These are phyloP conservation scores for Rhea americana DNA, from an alignment of 2,113 vertebrate genomes.

Conservation along the genomic window DNA sequence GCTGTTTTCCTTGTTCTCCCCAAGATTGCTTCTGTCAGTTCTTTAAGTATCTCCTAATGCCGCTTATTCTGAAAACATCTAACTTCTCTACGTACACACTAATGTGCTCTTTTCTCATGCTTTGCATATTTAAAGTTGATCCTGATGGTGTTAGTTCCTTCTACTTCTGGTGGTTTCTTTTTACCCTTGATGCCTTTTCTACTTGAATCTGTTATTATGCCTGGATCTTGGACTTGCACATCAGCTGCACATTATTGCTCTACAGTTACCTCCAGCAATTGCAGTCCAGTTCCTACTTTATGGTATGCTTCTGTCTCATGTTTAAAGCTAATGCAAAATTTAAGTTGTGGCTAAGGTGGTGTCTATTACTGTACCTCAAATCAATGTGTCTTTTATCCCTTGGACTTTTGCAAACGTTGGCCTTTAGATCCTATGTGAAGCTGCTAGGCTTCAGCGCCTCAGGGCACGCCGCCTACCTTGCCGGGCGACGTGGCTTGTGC, in stretches of 20 bases:
- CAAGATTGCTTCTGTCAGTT: background rate
- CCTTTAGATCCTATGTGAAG: background rate
- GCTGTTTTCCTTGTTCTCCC: background rate
- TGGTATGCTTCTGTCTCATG: background rate
- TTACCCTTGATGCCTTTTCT: background rate
- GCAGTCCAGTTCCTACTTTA: background rate
- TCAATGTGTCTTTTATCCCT: background rate
- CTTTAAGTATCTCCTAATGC: background rate
- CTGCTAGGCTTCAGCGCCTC: background rate
- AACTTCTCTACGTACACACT: background rate
- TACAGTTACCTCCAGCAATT: background rate
- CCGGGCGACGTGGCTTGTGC: background rate
- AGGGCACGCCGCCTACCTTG: background rate
- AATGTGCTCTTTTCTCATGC: background rate
- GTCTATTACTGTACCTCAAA: background rate
- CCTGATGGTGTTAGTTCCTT: background rate
- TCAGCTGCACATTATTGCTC: background rate
- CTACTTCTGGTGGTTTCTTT: background rate
- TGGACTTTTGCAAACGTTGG: background rate
- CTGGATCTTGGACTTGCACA: background rate
- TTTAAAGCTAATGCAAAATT: background rate
- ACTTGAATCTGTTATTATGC: background rate
- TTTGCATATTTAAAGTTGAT: background rate
- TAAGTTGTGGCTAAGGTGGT: accelerated
- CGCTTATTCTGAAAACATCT: too few relatives aligned